Conservation (phyloP, 2,888 invertebrate genomes). For the Bimastos eiseni region DNA sequence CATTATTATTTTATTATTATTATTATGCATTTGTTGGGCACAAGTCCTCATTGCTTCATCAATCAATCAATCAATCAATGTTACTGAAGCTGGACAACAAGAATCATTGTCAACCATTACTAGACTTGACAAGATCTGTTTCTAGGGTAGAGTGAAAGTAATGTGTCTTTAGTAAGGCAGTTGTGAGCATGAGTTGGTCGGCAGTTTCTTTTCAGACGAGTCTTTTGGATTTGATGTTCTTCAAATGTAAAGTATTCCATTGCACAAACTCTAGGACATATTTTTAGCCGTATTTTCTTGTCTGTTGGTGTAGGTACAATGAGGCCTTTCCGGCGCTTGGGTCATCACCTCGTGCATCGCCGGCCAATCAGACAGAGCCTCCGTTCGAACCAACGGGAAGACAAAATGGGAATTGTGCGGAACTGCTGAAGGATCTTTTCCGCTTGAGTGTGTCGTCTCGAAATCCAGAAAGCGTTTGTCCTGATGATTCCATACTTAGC, state of each 20-base stretch:
- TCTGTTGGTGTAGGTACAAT: not conserved
- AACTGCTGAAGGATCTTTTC: not conserved
- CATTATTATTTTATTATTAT: too few relatives aligned
- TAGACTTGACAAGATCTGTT: too few relatives aligned
- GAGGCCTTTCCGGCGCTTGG: not conserved
- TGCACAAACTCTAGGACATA: not conserved
- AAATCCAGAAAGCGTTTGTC: not conserved
- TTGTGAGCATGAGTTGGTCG: not conserved
- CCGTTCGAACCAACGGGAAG: not conserved
- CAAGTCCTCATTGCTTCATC: too few relatives aligned
- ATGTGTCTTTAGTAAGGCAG: not conserved
- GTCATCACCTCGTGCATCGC: not conserved
- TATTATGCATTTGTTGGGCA: too few relatives aligned
- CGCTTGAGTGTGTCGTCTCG: not conserved
- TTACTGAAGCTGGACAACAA: too few relatives aligned
- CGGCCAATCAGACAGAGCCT: not conserved
- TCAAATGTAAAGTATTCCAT: not conserved
- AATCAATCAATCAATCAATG: too few relatives aligned
- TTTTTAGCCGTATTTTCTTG: not conserved
- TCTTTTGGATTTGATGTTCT: not conserved
- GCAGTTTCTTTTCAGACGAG: not conserved
- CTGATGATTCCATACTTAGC: not conserved
- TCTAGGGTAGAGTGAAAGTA: not conserved
- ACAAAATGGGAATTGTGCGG: not conserved
- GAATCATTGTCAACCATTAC: too few relatives aligned